Base-by-base conservation (phyloP, 1,140 invertebrate genomes). In the Limonius californicus region DNA sequence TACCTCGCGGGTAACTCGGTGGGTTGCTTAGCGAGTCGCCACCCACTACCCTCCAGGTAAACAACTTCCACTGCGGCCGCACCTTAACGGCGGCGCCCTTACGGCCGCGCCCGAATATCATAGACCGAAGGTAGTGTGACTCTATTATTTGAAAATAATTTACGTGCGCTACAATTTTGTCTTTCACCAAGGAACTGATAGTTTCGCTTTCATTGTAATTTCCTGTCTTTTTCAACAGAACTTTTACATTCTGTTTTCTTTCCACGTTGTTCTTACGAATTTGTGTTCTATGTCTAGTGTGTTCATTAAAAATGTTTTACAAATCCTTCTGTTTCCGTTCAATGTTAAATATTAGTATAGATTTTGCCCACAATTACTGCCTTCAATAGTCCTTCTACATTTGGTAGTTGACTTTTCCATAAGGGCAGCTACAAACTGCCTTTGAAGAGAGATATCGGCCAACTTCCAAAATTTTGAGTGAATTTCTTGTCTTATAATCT, bases 141-240 rank as follows among this genome's bases (percentile, higher is more conserved):
- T 27, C 66, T 14, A 67, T 61, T 61, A 32, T 60, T 1, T 66
- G 63, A 11, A 68, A 66, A 9, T 42, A 56, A 42, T 68, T 45
- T 35, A 70, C 67, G 32, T 68, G 61, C 4, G 64, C 58, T 32
- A 16, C 47, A 7, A 43, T 55, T 61, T 53, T 55, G 57, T 45
- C 19, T 35, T 62, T 60, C 63, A 69, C 16, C 7, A 42, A 54
- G 59, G 57, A 15, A 59, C 3, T 4, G 11, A 59, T 2, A 23
- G 12, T 47, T 27, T 47, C 35, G n/a, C 39, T 19, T 16, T 50
- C 50, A 8, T 12, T 35, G 32, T 18, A 42, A 9, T 59, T 59
- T 59, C 57, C 57, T 18, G 23, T 67, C 60, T 11, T 7, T 30
- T 59, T 61, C 35, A 7, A 69, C 62, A 59, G 60, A 8, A 53